Base-by-base conservation (phyloP, 2,113 vertebrate genomes). In the Deroptyus accipitrinus region DNA sequence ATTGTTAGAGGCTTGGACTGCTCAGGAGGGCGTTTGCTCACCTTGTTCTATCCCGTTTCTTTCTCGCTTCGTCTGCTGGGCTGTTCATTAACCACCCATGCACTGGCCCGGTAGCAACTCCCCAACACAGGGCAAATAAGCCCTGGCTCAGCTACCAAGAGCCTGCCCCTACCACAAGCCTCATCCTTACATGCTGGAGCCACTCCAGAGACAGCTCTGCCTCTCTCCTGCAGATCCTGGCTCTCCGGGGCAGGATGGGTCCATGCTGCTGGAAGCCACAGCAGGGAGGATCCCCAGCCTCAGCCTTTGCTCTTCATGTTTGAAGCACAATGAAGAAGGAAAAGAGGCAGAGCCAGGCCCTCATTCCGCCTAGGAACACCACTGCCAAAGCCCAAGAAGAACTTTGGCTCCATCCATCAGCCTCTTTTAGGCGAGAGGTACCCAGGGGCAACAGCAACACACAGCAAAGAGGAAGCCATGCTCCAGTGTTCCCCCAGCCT, bases 71-170 rank as follows among this genome's bases (percentile, higher is more conserved):
- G 31, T 51, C 55, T 86, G 49, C 76, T 13, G 6, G 19, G 67
- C 35, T 72, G 24, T 57, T 83, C 46, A 33, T 63, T 62, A 94
- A 22, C 59, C 33, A 69, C 24, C 44, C 18, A 17, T 64, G 30
- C 2, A 0, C 22, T 62, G 55, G 17, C 24, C 64, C 0, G 0
- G 41, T 35, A 81, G 59, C 64, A 74, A 49, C n/a, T 7, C 2
- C 15, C 2, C 10, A 86, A 33, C 37, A 84, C 86, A 44, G 20
- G 66, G 25, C 62, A 14, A n/a, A 61, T 30, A 46, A 88, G 8
- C 24, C 72, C 76, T 70, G 73, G 61, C 41, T 75, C 67, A 74
- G 84, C 42, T 74, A 72, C 74, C 16, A 42, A 54, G 37, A 70
- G 37, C 49, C n/a, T 64, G 49, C 9, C 61, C 24, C 31, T 70